Base-by-base conservation (phyloP, 2,888 invertebrate genomes). In the Cerastoderma edule region DNA sequence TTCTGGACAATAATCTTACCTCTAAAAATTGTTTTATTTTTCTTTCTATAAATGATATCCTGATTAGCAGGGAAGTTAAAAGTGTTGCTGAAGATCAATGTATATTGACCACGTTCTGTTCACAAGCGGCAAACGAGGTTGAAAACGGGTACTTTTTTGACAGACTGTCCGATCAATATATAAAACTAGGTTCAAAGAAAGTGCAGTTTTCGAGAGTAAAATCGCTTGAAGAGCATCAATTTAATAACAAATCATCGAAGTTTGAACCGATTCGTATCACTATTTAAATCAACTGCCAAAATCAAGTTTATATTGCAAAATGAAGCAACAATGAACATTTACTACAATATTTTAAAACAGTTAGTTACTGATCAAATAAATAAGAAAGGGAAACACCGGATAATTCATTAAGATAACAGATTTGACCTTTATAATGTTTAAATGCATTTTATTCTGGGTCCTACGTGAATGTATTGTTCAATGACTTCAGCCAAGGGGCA, bases 321-420 rank as follows among this genome's bases (percentile, higher is more conserved):
- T 22, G 10, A 2, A 24, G 24, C 53, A 13, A 53, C 13, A 16
- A 53, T 53, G 53, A n/a, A 53, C 1, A 22, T 22, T 2, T 8
- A 10, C n/a, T 53, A 24, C n/a, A 22, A 13, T 10, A 10, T 2
- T 53, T 2, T 53, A 22, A 22, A 16, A 24, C 24, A 22, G 10
- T 53, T 53, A n/a, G n/a, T 2, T 53, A 16, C 10, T 53, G 1
- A 3, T 22, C n/a, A 22, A n/a, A 24, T n/a, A 53, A 5, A 10
- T 16, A 2, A 2, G 24, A 53, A 24, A 2, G 10, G 53, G 2
- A 22, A 53, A 22, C 53, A 56, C 2, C 0, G 60, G 60, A 13
- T 60, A 60, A 60, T 60, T 60, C 60, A 24, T 24, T 39, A 60
- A n/a, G 24, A 60, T 39, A 60, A 60, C 39, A 60, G 60, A 60